These are phyloP conservation scores for Yponomeuta sedellus DNA, from an alignment of 2,888 invertebrate species.

Conservation along the genomic window DNA sequence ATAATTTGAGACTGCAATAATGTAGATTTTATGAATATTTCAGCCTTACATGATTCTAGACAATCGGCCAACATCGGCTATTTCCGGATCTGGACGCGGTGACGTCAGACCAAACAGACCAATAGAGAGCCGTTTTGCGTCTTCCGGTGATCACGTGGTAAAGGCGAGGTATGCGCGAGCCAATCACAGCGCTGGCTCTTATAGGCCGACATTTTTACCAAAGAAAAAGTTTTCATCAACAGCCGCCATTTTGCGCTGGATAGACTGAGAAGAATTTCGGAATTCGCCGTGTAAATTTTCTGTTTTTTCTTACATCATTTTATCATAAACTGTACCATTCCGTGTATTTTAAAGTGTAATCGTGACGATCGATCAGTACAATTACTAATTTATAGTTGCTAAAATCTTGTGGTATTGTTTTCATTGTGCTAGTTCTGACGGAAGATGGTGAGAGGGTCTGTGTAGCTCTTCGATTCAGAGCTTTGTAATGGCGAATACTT, in stretches of 20 bases:
- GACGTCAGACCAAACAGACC: slow-evolving; percentile 68
- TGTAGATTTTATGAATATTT: neutral
- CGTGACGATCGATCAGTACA: slow-evolving; percentile 62
- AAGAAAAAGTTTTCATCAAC: slow-evolving; percentile 96
- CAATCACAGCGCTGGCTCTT: slow-evolving; percentile 62
- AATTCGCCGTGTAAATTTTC: slow-evolving; percentile 83
- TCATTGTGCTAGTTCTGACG: slow-evolving; percentile 83
- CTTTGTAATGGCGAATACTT: slow-evolving; percentile 89
- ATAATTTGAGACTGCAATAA: neutral
- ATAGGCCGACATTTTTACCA: slow-evolving; percentile 84
- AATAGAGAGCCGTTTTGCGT: slow-evolving; percentile 62
- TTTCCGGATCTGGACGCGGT: slow-evolving; percentile 56
- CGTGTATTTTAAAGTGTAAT: slow-evolving; percentile 78
- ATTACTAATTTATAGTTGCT: slow-evolving; percentile 66
- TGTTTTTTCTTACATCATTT: slow-evolving; percentile 77
- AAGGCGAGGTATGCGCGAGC: slow-evolving; percentile 44
- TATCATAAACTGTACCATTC: slow-evolving; percentile 74
- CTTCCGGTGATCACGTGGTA: slow-evolving; percentile 74
- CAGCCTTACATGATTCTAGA: neutral
- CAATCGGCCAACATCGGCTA: slow-evolving; percentile 48
- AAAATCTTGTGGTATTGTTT: slow-evolving; percentile 79
- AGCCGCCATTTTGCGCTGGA: slow-evolving; percentile 95
- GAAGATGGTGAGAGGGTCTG: slow-evolving; percentile 85
- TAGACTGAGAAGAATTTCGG: slow-evolving; percentile 86
- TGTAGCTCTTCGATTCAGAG: slow-evolving; percentile 81